Conservation (phyloP, 2,797 vertebrate species). For the Miichthys miiuy region DNA sequence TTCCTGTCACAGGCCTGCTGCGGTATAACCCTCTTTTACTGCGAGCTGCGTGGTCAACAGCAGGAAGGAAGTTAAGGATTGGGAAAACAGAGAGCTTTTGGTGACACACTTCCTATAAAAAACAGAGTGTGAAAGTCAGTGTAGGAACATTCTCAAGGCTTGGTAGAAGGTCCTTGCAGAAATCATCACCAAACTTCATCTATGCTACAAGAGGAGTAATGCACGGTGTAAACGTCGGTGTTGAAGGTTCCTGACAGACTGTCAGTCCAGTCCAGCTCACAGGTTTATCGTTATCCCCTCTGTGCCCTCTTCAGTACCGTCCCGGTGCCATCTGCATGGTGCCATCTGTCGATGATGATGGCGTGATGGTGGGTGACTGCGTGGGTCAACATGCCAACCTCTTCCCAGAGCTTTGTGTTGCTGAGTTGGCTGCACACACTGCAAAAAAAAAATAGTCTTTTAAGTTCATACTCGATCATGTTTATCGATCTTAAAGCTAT, state of each 20-base stretch:
- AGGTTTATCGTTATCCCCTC: conserved; percentile 2
- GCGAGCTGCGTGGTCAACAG: neutral
- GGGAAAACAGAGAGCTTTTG: conserved; percentile 11
- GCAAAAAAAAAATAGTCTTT: neutral
- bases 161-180: neutral
- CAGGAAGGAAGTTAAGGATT: conserved; percentile 33
- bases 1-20: conserved; percentile 29
- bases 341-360: conserved; percentile 55
- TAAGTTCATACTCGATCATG: no score
- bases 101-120: conserved; percentile 33
- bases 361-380: conserved; percentile 16
- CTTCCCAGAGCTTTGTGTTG: neutral
- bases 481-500: no score
- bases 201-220: neutral
- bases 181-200: neutral
- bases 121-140: neutral
- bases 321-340: conserved; percentile 51
- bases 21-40: neutral
- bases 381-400: conserved; percentile 26
- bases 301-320: conserved; percentile 14
- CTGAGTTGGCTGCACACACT: neutral
- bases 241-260: neutral
- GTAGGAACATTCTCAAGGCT: neutral
- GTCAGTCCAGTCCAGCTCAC: neutral
- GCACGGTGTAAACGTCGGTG: no score